Evolutionary conservation across 2,113 vertebrate species (phyloP), one percentile per base, ranked within the genome.

Genomic region (Bufo bufo): DNA sequence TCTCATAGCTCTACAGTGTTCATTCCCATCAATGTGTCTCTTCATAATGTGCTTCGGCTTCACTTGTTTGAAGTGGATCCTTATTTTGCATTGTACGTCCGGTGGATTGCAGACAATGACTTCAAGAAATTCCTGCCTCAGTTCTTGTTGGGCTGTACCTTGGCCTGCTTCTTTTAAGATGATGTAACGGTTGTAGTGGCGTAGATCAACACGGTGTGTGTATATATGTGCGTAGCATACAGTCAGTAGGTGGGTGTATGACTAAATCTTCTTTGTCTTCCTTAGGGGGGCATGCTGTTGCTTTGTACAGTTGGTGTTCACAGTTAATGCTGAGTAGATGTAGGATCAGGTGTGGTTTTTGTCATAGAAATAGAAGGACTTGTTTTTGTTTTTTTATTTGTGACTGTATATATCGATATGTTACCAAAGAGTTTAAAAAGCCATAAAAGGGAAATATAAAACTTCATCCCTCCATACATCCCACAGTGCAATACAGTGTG

Each of bases 361-460:
- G 43, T 86, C 61, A 52, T 78, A 65, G 59, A 77, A 20, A 16
- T 85, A 77, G 69, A 59, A 23, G 49, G 58, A 23, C 52, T 16
- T 79, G 20, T 56, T 80, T 50, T 54, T 82, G 10, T 33, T 0
- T 33, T 33, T 33, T 82, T 63, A 33, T 87, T 56, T 74, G 65
- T 75, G 78, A 74, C 49, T 87, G 61, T 87, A 54, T 71, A 77
- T 88, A 88, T 54, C 17, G 75, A 61, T 61, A 83, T 66, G 69
- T 88, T 88, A 88, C 87, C 87, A 88, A 88, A 88, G 87, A 88
- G 45, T 77, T 88, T 87, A 17, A 87, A 86, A 84, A 88, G 87
- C 87, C 87, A 88, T 88, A 84, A 83, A 87, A 83, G 80, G 87
- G 71, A 84, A 52, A 69, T 77, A 23, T 56, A 49, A 75, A 47